Evolutionary conservation across 2,888 invertebrate species (phyloP).

Genomic region (Troilus luridus): DNA sequence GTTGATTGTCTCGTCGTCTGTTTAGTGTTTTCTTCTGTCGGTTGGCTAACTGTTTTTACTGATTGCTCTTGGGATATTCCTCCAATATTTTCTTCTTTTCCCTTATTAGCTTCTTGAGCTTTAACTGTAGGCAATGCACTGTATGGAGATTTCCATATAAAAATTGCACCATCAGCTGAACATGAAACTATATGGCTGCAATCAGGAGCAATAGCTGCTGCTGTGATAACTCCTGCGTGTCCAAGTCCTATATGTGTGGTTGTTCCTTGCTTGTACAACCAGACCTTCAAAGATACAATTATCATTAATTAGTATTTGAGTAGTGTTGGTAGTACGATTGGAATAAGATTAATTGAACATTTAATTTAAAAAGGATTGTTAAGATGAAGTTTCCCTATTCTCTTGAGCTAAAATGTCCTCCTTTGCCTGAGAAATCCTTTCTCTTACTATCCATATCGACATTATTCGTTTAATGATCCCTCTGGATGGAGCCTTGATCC

Average conservation of each 20-base stretch:
- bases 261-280: conserved; percentile 87
- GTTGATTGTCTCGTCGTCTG: background rate
- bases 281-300: conserved; percentile 73
- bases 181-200: conserved; percentile 81
- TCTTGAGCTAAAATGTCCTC: too few species aligned
- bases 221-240: conserved; percentile 87
- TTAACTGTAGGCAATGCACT: conserved; percentile 4
- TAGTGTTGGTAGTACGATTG: background rate
- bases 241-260: conserved; percentile 84
- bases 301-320: conserved; percentile 60
- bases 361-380: too few species aligned
- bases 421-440: too few species aligned
- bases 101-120: background rate
- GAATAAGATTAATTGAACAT: too few species aligned
- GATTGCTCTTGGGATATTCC: conserved; percentile 18
- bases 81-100: conserved; percentile 40
- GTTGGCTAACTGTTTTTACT: conserved; percentile 43
- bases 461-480: too few species aligned
- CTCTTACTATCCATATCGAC: too few species aligned
- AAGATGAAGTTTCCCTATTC: too few species aligned
- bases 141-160: conserved; percentile 81
- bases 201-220: conserved; percentile 84
- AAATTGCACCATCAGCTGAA: conserved; percentile 85
- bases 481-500: too few species aligned
- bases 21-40: conserved; percentile 10